These are phyloP conservation scores for Vultur gryphus DNA, from an alignment of 2,797 vertebrate genomes.

Conservation along the genomic window DNA sequence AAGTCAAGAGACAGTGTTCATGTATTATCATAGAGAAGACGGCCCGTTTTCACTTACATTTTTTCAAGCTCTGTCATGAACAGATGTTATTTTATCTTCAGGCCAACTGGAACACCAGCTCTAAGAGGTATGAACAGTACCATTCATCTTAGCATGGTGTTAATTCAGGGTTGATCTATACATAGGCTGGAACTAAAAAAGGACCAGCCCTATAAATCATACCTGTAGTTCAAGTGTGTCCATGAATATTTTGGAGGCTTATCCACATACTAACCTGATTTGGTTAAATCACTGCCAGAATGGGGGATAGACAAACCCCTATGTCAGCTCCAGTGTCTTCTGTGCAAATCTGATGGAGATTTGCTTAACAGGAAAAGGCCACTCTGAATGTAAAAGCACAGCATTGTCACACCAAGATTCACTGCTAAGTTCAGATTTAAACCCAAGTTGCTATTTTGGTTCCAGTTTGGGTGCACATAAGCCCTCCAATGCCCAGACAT, in stretches of 20 bases:
- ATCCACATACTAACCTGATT: neutral
- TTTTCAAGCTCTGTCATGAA: neutral
- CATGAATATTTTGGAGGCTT: neutral
- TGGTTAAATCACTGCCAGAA: neutral
- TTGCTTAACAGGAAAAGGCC: neutral
- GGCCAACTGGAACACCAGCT: neutral
- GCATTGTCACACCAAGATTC: neutral
- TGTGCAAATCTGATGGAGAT: neutral
- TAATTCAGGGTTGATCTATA: neutral
- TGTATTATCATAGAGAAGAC: neutral
- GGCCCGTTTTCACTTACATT: neutral
- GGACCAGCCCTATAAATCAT: neutral
- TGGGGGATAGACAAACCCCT: neutral
- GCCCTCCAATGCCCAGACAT: neutral
- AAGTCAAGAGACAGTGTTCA: neutral
- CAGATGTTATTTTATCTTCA: slow-evolving; percentile 2
- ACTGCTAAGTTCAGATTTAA: neutral
- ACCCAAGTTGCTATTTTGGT: neutral
- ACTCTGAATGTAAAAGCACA: neutral
- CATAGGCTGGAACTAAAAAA: neutral
- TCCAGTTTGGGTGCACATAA: neutral
- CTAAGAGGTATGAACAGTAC: neutral
- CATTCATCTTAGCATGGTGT: neutral
- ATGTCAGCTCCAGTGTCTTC: neutral
- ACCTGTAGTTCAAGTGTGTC: neutral